Evolutionary conservation across 2,797 vertebrate species (phyloP), one percentile per base, ranked within the genome.

Genomic region (Tolypeutes matacus): DNA sequence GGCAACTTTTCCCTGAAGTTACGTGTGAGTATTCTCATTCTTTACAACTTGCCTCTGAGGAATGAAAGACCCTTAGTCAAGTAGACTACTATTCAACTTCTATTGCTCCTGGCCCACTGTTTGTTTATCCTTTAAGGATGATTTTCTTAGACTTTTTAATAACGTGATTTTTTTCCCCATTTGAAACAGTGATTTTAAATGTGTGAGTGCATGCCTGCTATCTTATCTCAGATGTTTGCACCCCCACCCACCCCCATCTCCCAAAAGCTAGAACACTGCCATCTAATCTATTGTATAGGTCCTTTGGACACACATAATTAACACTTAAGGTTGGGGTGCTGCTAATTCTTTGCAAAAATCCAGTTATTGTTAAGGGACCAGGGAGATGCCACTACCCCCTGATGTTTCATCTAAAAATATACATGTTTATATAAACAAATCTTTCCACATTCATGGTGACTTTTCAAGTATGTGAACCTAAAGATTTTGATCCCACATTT

Each of bases 191-290:
- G 92, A 94, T 87, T 93, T 96, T 93, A 81, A 81, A 86, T 88
- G 65, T 96, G 78, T 92, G 82, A 96, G 70, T 95, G 89, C 92
- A 96, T 96, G 89, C 75, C 60, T 96, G 49, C 58, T 91, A 75
- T 91, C 36, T 81, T 93, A 34, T 70, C 81, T 93, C 67, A 86
- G 72, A 85, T 94, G 86, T 82, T 91, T 92, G 82, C 91, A 89
- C 42, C 82, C 94, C 49, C 0, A 2, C 14, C 39, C 12, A 0
- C 64, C 34, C 60, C 89, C 65, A 93, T 97, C 88, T 95, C 93
- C 86, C 92, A 11, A 96, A 97, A 90, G 97, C 95, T 97, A 96
- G 96, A 97, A 94, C 96, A 97, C 97, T 98, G 98, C 97, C 97
- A 96, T 95, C 92, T 95, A 86, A 95, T 64, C 92, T 96, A 82